A percentile compares a stretch with the other conserved stretches of the same genome.
Conservation (phyloP, 2,113 vertebrate species). For the Brevimyrus niger region DNA sequence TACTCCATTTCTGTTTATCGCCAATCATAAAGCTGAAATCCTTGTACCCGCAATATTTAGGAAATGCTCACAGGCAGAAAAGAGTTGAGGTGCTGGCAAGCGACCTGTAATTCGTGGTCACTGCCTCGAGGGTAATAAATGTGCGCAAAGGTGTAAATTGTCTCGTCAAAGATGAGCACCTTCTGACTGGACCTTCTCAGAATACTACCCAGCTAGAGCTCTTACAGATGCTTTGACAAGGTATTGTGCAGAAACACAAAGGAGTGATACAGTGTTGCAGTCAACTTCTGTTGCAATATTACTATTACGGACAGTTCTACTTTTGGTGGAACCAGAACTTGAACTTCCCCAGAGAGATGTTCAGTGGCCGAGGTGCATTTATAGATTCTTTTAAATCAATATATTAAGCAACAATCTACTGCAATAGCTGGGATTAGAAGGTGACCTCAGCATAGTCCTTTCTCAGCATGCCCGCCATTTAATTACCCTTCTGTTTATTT, state of each 20-base stretch:
- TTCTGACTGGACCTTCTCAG: not conserved
- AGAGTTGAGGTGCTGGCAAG: conserved; percentile 30
- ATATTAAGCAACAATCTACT: not conserved
- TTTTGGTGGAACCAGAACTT: not conserved
- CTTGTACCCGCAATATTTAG: no score
- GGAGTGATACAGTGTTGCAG: not conserved
- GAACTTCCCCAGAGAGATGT: not conserved
- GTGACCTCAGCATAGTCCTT: not conserved
- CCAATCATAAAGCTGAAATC: not conserved
- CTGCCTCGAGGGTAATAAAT: not conserved
- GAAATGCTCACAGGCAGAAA: not conserved
- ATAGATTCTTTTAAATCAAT: not conserved
- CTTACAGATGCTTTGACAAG: not conserved
- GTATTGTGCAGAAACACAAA: not conserved
- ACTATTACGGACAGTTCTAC: not conserved
- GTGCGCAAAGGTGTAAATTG: not conserved
- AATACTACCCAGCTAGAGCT: not conserved
- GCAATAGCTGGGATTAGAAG: not conserved
- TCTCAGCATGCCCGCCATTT: not conserved
- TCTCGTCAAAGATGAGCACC: not conserved
- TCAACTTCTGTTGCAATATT: not conserved
- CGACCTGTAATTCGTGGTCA: conserved; percentile 45
- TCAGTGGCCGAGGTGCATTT: not conserved
- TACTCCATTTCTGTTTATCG: not conserved
- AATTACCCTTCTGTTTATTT: not conserved